Conservation (phyloP, 1,140 invertebrate genomes). For the Drosophila kikkawai region DNA sequence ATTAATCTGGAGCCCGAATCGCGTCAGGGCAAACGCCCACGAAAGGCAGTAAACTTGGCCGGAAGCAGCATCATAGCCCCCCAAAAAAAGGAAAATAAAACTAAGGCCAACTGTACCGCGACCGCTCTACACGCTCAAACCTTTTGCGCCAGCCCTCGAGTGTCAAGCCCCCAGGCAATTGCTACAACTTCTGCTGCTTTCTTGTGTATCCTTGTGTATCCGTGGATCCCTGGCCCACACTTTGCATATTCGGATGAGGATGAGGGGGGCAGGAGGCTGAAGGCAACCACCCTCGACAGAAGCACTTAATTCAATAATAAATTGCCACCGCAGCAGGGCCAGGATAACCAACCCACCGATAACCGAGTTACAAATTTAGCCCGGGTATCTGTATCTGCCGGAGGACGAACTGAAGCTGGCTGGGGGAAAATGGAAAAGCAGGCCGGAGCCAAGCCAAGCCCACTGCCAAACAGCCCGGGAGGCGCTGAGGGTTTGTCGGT, state of each 20-base stretch:
- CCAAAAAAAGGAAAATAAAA: constrained; percentile 36
- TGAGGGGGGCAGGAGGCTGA: neutral
- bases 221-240: constrained; percentile 42
- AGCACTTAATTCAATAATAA: constrained; percentile 83
- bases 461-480: constrained; percentile 40
- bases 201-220: constrained; percentile 30
- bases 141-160: constrained; percentile 54
- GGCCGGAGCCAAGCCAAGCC: constrained; percentile 31
- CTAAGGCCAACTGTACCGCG: constrained; percentile 70
- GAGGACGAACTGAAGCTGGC: neutral
- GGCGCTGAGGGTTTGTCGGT: constrained; percentile 71
- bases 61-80: constrained; percentile 27
- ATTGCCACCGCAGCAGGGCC: constrained; percentile 62
- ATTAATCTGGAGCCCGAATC: constrained; percentile 35
- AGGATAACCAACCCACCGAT: constrained; percentile 60
- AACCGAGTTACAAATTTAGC: constrained; percentile 66
- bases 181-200: constrained; percentile 32
- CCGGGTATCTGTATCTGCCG: constrained; percentile 9
- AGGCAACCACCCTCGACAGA: constrained; percentile 54
- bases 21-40: constrained; percentile 53
- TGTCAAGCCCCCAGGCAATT: constrained; percentile 63
- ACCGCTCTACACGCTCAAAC: constrained; percentile 72
- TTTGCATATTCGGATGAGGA: constrained; percentile 64
- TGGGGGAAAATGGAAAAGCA: neutral
- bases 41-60: constrained; percentile 43